Evolutionary conservation across 2,797 vertebrate genomes (phyloP), one percentile per base, ranked within the genome.

Genomic region (Sebastes trivittatus): DNA sequence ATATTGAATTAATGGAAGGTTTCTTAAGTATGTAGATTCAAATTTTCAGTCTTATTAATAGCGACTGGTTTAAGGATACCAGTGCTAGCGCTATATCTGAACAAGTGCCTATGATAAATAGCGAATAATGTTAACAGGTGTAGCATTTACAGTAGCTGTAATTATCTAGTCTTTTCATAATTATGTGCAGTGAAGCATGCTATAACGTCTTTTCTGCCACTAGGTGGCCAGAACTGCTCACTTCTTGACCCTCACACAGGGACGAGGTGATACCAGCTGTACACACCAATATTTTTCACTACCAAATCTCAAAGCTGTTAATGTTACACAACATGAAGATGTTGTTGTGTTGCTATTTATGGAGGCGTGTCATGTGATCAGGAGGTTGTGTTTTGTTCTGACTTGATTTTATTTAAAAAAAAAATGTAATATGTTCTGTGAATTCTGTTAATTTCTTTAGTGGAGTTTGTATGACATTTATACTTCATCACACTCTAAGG

Each of bases 211-310:
- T 61, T 23, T 64, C 22, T 59, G 68, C 92, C 93, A 92, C 92
- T 84, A 92, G 93, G 88, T 77, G 93, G 92, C 90, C 88, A 85
- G 79, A 77, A 73, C 27, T 36, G 58, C 22, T 81, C 74, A 58
- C 38, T 71, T 65, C 46, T 52, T 80, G 62, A 76, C 63, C 61
- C 14, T 61, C 11, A 54, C 36, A 14, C 13, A 6, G 2, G 36
- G 30, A 30, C 34, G 8, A 8, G 61, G 56, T 4, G 56, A 46
- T 30, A 71, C 76, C 69, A 77, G 22, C 36, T 77, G 27, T 38
- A 6, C 42, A 32, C 55, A 23, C 20, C 63, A 59, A 10, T 34
- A 36, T 62, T 29, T 60, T 75, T 63, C 27, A 29, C 3, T 1
- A 2, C 10, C 11, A 16, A 27, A 56, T 32, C 52, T 70, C 18